Evolutionary conservation across 2,797 vertebrate genomes (phyloP).

Genomic region (Hemibagrus guttatus): DNA sequence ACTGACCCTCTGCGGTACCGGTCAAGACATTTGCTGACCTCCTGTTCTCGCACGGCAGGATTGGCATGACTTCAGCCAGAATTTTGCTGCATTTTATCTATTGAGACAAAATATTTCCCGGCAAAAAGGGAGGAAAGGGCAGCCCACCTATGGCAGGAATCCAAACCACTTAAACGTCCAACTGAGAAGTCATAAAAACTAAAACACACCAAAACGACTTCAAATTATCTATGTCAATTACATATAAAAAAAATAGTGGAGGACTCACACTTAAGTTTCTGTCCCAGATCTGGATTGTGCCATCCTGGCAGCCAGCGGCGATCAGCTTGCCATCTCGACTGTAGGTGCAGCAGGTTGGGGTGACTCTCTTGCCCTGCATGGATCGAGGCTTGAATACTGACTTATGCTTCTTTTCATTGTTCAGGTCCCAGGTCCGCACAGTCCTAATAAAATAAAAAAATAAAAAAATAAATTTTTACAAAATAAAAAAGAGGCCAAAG

Average conservation of each 20-base stretch:
- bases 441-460: slow-evolving; percentile 73
- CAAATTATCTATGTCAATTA: not conserved
- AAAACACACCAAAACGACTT: not conserved
- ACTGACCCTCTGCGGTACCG: slow-evolving; percentile 58
- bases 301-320: slow-evolving; percentile 93
- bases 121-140: not conserved
- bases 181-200: not conserved
- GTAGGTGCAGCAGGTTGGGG: slow-evolving; percentile 90
- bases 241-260: not conserved
- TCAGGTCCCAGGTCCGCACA: slow-evolving; percentile 93
- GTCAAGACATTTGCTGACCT: slow-evolving; percentile 59
- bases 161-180: slow-evolving; percentile 20
- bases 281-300: slow-evolving; percentile 97
- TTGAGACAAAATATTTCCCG: slow-evolving; percentile 9
- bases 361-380: slow-evolving; percentile 89
- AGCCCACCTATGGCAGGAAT: not conserved
- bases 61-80: slow-evolving; percentile 57
- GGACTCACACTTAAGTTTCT: slow-evolving; percentile 92
- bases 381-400: slow-evolving; percentile 91
- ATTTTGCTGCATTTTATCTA: slow-evolving; percentile 17
- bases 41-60: slow-evolving; percentile 38
- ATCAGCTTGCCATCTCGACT: slow-evolving; percentile 93
- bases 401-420: slow-evolving; percentile 92
- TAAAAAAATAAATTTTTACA: too few species aligned
- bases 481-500: slow-evolving; percentile 20